These are phyloP conservation scores for Phylloscopus trochilus DNA, from an alignment of 2,113 vertebrate species.

Conservation along the genomic window DNA sequence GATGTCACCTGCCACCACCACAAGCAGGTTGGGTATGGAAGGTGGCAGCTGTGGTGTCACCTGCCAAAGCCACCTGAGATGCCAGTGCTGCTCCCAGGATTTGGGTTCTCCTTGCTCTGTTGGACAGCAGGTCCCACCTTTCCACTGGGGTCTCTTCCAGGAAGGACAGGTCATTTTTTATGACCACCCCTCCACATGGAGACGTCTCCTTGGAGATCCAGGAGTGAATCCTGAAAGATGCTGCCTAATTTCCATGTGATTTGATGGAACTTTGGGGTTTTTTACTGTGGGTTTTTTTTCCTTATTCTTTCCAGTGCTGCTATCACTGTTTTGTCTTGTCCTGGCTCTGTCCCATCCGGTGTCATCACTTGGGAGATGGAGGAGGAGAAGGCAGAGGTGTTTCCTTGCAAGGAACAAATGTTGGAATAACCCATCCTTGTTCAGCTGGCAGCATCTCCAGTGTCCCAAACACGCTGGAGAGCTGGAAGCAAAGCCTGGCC, in stretches of 20 bases:
- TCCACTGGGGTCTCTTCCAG: neutral
- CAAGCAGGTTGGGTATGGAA: rapidly evolving
- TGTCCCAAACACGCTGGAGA: neutral
- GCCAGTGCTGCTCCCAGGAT: neutral
- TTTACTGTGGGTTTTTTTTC: neutral
- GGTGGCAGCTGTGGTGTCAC: neutral
- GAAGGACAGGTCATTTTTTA: neutral
- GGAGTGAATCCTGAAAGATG: neutral
- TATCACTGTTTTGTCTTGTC: neutral
- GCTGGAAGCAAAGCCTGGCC: neutral
- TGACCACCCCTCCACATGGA: neutral
- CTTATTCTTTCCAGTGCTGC: neutral
- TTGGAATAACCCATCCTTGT: neutral
- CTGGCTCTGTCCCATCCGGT: neutral
- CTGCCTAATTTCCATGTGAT: neutral
- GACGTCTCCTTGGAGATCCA: neutral
- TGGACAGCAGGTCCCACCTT: neutral
- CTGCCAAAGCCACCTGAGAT: neutral
- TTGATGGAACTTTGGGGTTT: neutral
- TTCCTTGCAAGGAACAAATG: neutral
- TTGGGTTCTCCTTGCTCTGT: neutral
- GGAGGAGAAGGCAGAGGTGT: neutral
- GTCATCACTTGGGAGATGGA: neutral
- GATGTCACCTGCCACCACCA: neutral
- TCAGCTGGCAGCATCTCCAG: neutral